Evolutionary conservation across 2,113 vertebrate species (phyloP).

Genomic region (Narcine bancroftii): DNA sequence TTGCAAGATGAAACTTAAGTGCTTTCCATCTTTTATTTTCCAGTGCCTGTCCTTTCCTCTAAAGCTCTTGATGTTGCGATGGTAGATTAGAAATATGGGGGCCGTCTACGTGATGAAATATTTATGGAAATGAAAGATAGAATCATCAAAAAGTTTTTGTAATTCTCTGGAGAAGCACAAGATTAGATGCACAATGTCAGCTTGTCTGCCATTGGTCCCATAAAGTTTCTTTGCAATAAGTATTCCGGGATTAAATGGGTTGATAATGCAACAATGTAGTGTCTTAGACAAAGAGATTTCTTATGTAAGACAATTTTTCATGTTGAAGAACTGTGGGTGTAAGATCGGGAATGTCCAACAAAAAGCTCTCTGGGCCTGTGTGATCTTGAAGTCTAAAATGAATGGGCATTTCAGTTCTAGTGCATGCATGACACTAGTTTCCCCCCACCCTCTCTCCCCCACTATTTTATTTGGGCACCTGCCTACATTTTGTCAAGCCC

Average conservation of each 20-base stretch:
- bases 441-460: too few species aligned
- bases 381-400: neutral
- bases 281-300: neutral
- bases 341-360: too few species aligned
- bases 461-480: too few species aligned
- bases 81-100: neutral
- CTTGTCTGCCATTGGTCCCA: neutral
- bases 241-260: neutral
- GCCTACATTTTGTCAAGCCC: too few species aligned
- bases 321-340: neutral
- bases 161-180: neutral
- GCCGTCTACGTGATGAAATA: neutral
- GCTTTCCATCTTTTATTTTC: neutral
- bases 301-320: neutral
- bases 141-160: neutral
- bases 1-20: neutral
- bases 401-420: neutral
- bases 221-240: neutral
- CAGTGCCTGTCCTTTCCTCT: neutral
- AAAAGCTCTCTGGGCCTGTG: neutral
- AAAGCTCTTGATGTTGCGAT: neutral
- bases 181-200: neutral
- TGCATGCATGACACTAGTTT: neutral
- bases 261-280: neutral
- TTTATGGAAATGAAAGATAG: neutral